phyloP scores from a whole-genome alignment of 2,888 invertebrate species.

The Pilophorus perplexus region DNA sequence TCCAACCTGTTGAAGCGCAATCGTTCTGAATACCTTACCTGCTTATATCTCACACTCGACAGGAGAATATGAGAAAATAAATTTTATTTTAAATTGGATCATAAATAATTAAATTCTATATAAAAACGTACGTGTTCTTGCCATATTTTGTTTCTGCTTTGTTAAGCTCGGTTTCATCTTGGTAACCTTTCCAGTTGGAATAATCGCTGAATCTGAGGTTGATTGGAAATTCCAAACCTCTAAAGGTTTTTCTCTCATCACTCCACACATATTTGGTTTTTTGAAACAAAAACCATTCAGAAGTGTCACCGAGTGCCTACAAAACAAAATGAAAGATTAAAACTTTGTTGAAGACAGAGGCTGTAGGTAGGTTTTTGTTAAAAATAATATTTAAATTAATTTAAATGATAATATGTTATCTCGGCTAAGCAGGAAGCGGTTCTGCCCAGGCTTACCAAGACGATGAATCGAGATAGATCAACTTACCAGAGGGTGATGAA shows the following conservation, averaged over 20 bases:
- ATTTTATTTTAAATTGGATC: background rate
- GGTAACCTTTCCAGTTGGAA: slow-evolving; percentile 80
- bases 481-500: slow-evolving; percentile 66
- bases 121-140: slow-evolving; percentile 70
- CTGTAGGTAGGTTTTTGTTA: no score
- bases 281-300: slow-evolving; percentile 90
- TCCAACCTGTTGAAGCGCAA: slow-evolving; percentile 57
- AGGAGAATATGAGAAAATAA: no score
- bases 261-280: slow-evolving; percentile 95
- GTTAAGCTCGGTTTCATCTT: slow-evolving; percentile 74
- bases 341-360: no score
- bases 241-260: slow-evolving; percentile 74
- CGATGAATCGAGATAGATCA: background rate
- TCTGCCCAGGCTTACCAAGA: no score
- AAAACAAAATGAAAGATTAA: background rate
- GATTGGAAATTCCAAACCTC: slow-evolving; percentile 81
- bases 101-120: no score
- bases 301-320: slow-evolving; percentile 31
- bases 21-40: no score
- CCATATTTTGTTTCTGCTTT: slow-evolving; percentile 80
- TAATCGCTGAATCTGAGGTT: slow-evolving; percentile 69
- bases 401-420: no score
- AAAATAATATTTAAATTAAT: no score
- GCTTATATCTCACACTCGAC: no score
- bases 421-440: no score